phyloP scores from a whole-genome alignment of 2,797 vertebrate species.

The Otolemur crassicaudatus region DNA sequence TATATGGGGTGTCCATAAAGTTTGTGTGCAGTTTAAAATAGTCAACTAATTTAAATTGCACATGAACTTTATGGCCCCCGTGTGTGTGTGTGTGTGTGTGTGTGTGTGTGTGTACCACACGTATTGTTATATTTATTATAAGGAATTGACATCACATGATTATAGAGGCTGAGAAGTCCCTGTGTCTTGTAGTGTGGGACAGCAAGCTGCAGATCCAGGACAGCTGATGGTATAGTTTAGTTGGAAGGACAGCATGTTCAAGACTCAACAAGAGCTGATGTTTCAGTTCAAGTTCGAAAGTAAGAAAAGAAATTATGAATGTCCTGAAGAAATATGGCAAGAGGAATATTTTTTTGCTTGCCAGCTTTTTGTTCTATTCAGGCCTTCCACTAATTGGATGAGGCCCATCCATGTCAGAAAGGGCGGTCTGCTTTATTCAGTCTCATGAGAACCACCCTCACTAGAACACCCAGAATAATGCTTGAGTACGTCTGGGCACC shows the following conservation, averaged over 20 bases:
- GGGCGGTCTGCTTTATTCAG: not conserved
- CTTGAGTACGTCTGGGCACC: not conserved
- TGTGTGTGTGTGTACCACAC: not conserved
- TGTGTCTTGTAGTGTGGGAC: too few species aligned
- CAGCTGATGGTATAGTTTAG: not conserved
- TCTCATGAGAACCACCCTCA: not conserved
- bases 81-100: too few species aligned
- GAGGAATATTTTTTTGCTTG: not conserved
- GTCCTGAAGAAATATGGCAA: not conserved
- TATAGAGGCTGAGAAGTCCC: not conserved
- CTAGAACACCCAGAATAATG: not conserved
- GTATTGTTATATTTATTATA: not conserved
- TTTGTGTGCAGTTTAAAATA: too few species aligned
- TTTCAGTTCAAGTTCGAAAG: not conserved
- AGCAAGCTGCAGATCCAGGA: not conserved
- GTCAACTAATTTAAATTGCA: too few species aligned
- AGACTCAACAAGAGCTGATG: not conserved
- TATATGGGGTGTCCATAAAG: too few species aligned
- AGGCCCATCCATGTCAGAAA: not conserved
- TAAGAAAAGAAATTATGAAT: not conserved
- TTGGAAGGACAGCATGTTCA: not conserved
- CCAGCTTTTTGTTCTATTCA: not conserved
- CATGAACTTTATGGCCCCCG: too few species aligned
- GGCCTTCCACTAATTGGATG: not conserved
- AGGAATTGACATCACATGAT: not conserved